Conservation (phyloP, 2,888 invertebrate species). For the Ochropacha duplaris region DNA sequence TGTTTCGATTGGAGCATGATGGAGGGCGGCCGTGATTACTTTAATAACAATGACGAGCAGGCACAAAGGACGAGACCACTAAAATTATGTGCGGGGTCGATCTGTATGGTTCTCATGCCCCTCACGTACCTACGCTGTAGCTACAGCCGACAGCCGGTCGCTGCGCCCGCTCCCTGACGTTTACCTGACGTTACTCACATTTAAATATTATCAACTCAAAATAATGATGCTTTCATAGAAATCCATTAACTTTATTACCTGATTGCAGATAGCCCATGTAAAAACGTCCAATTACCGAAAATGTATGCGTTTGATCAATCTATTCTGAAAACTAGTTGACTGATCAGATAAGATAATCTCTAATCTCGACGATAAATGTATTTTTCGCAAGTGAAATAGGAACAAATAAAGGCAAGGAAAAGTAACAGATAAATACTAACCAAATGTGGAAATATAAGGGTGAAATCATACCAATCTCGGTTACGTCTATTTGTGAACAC, state of each 20-base stretch:
- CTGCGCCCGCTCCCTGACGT: constrained; percentile 54
- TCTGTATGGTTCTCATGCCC: constrained; percentile 71
- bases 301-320: constrained; percentile 4
- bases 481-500: constrained; percentile 34
- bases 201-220: constrained; percentile 72
- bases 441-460: constrained; percentile 11
- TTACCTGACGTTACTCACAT: constrained; percentile 66
- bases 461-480: constrained; percentile 8
- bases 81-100: constrained; percentile 77
- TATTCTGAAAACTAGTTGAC: background rate
- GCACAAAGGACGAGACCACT: constrained; percentile 75
- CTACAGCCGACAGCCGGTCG: constrained; percentile 38
- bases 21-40: constrained; percentile 80
- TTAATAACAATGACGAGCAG: constrained; percentile 78
- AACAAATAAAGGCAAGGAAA: constrained; percentile 8
- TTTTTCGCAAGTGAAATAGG: constrained; percentile 10
- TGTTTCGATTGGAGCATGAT: constrained; percentile 80
- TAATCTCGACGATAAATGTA: background rate
- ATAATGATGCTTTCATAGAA: constrained; percentile 74
- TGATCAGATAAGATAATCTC: background rate
- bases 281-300: constrained; percentile 34
- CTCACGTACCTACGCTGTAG: constrained; percentile 73
- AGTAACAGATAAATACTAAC: constrained; percentile 10
- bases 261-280: constrained; percentile 45
- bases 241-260: constrained; percentile 56